These are phyloP conservation scores for Atrina japonica DNA, from an alignment of 2,888 invertebrate species.

Conservation along the genomic window DNA sequence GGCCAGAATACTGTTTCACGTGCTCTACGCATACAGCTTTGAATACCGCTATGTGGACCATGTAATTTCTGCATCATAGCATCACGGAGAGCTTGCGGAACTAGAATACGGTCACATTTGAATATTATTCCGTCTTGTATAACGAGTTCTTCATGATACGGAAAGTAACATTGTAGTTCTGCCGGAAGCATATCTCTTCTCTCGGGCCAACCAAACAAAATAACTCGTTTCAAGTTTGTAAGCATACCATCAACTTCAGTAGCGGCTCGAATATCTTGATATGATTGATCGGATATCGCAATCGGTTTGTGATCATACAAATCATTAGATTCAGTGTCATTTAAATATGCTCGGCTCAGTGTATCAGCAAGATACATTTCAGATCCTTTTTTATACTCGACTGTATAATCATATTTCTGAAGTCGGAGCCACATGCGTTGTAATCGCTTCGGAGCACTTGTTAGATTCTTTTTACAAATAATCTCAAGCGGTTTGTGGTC, in stretches of 20 bases:
- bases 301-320: slow-evolving; percentile 32
- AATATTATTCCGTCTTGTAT: slow-evolving; percentile 27
- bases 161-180: slow-evolving; percentile 7
- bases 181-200: background rate
- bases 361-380: slow-evolving; percentile 47
- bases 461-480: slow-evolving; percentile 70
- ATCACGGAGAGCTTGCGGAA: background rate
- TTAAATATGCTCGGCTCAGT: slow-evolving; percentile 44
- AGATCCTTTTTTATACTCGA: slow-evolving; percentile 39
- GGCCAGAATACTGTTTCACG: slow-evolving; percentile 34
- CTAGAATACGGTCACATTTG: slow-evolving; percentile 8
- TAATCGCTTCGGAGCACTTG: slow-evolving; percentile 57
- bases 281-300: slow-evolving; percentile 28
- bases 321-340: background rate
- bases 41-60: slow-evolving; percentile 16
- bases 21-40: slow-evolving; percentile 8
- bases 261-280: slow-evolving; percentile 4
- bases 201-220: background rate
- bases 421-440: slow-evolving; percentile 45
- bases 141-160: slow-evolving; percentile 21
- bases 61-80: slow-evolving; percentile 4
- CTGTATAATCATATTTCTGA: slow-evolving; percentile 35
- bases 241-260: background rate
- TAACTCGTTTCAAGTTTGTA: background rate
- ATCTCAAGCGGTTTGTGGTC: too few relatives aligned